Evolutionary conservation across 2,888 invertebrate genomes (phyloP).

Genomic region (Platycheirus albimanus): DNA sequence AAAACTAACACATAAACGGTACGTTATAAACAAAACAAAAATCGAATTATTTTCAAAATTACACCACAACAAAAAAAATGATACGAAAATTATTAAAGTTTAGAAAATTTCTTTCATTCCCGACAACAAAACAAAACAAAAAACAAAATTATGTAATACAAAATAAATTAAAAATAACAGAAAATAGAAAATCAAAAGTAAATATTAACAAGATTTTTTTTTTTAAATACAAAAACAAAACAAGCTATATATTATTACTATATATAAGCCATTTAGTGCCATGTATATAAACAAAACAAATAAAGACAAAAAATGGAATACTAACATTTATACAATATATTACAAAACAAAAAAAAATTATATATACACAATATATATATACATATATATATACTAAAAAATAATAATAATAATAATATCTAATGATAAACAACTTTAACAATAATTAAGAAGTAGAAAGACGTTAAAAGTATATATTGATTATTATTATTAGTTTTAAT

Average conservation of each 20-base stretch:
- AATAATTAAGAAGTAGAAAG: conserved; percentile 72
- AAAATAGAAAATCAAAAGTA: conserved; percentile 67
- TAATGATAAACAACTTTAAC: conserved; percentile 71
- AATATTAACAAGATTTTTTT: conserved; percentile 53
- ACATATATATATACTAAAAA: conserved; percentile 30
- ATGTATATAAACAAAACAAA: conserved; percentile 74
- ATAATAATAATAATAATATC: conserved; percentile 53
- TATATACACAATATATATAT: conserved; percentile 70
- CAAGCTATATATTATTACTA: conserved; percentile 74
- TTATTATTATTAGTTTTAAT: conserved; percentile 68
- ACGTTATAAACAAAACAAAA: conserved; percentile 39
- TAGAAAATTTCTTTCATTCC: conserved; percentile 66
- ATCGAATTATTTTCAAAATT: conserved; percentile 67
- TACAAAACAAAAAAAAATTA: conserved; percentile 68
- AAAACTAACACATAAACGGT: conserved; percentile 49
- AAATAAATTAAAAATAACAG: conserved; percentile 23
- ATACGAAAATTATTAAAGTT: conserved; percentile 51
- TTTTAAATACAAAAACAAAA: conserved; percentile 61
- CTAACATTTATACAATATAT: conserved; percentile 74
- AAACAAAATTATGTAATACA: conserved; percentile 25
- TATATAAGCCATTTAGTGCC: conserved; percentile 75
- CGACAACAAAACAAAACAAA: conserved; percentile 43
- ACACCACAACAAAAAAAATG: conserved; percentile 41
- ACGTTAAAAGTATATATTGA: conserved; percentile 73
- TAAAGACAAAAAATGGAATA: conserved; percentile 71